Evolutionary conservation across 2,113 vertebrate species (phyloP), one percentile per base, ranked within the genome.

Genomic region (Laticauda laticaudata): DNA sequence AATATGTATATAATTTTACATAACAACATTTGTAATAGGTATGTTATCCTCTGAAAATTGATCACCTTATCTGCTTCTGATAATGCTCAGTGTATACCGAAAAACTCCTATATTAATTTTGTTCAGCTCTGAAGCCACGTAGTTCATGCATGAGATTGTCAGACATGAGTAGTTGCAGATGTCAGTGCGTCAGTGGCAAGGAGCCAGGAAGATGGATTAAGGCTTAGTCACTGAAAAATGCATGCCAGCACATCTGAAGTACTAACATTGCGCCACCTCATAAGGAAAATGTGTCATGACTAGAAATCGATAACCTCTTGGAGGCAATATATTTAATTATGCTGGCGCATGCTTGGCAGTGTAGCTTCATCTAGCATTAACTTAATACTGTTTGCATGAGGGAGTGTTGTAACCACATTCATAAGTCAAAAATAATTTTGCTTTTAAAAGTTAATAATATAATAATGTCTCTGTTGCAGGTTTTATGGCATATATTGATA

Each of bases 161-260:
- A 97, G 95, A 96, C 96, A 94, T 97, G 97, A 98, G 97, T 97
- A 97, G 95, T 98, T 98, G 97, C 97, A 98, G 97, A 98, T 98
- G 97, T 98, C 97, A 96, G 5, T 94, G 95, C 95, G 95, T 89
- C 92, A 93, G 93, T 97, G 97, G 97, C 97, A 97, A 94, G 91
- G 92, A 91, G 97, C 97, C 97, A 97, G 94, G 91, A 96, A 96
- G 96, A 97, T 75, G 97, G 97, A 97, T 97, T 97, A 97, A 97
- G 97, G 95, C 96, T 97, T 97, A 97, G 97, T 97, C 97, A 96
- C 95, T 96, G 95, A 96, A 97, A 97, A 97, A 94, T 94, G 95
- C 95, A 95, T 48, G 95, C 97, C 97, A 97, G 96, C 93, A 97
- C 95, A 96, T 96, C 95, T 96, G 93, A 94, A 95, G 93, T 95